Conservation (phyloP, 1,140 invertebrate genomes). For the Musca vetustissima region DNA sequence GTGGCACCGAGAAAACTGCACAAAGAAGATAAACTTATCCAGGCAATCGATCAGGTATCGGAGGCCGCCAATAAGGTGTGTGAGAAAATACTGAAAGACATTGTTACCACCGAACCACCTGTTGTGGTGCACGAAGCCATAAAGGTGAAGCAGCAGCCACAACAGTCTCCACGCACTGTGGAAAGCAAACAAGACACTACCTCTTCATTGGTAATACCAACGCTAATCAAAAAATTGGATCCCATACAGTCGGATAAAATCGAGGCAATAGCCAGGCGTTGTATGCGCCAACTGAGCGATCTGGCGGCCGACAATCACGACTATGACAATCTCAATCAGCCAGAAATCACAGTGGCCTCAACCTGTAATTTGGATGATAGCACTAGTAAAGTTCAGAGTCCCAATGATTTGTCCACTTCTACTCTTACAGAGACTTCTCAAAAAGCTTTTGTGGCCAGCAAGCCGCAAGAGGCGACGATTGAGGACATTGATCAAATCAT, state of each 20-base stretch:
- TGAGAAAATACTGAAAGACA: slow-evolving; percentile 52
- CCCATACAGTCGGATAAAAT: slow-evolving; percentile 51
- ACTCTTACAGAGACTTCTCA: slow-evolving; percentile 45
- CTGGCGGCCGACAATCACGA: slow-evolving; percentile 39
- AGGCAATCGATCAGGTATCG: slow-evolving; percentile 51
- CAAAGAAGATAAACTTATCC: slow-evolving; percentile 48
- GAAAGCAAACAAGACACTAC: slow-evolving; percentile 25
- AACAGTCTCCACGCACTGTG: neutral
- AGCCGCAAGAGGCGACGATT: slow-evolving; percentile 31
- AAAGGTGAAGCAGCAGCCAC: slow-evolving; percentile 38
- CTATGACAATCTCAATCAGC: slow-evolving; percentile 45
- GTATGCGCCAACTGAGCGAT: slow-evolving; percentile 51
- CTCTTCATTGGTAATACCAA: slow-evolving; percentile 37
- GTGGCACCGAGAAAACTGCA: slow-evolving; percentile 38
- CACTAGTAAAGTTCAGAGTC: slow-evolving; percentile 5
- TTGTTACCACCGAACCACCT: slow-evolving; percentile 50
- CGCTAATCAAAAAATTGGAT: slow-evolving; percentile 52
- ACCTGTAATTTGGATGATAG: slow-evolving; percentile 39
- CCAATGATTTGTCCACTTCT: slow-evolving; percentile 36
- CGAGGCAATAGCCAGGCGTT: slow-evolving; percentile 49
- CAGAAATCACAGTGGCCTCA: slow-evolving; percentile 6
- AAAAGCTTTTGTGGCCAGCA: neutral
- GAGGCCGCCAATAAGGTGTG: slow-evolving; percentile 51
- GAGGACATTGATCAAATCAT: slow-evolving; percentile 54
- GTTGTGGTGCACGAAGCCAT: slow-evolving; percentile 48